Conservation (phyloP, 1,140 invertebrate species). For the Streblospio benedicti region DNA sequence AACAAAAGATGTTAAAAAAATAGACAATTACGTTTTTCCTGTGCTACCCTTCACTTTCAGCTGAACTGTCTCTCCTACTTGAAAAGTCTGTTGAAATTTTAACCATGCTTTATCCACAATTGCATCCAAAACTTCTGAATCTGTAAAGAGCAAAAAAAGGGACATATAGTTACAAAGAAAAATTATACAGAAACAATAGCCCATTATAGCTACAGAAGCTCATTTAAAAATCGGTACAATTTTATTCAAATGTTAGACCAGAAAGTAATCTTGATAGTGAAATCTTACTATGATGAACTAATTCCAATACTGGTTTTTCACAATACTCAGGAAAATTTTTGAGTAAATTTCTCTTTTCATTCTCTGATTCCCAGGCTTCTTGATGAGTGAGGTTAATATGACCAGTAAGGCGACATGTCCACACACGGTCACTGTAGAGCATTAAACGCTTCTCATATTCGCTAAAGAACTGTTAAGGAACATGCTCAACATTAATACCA, state of each 20-base stretch:
- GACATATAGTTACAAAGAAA: background rate
- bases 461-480: slow-evolving; percentile 31
- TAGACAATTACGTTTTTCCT: too few relatives aligned
- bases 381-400: slow-evolving; percentile 47
- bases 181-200: background rate
- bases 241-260: background rate
- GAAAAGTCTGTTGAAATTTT: slow-evolving; percentile 5
- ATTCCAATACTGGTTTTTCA: slow-evolving; percentile 42
- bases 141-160: slow-evolving; percentile 10
- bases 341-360: slow-evolving; percentile 34
- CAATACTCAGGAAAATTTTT: slow-evolving; percentile 39
- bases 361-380: slow-evolving; percentile 48
- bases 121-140: slow-evolving; percentile 22
- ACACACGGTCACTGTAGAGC: slow-evolving; percentile 42
- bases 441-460: slow-evolving; percentile 38
- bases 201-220: slow-evolving; percentile 28
- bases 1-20: too few relatives aligned
- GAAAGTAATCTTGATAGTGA: background rate
- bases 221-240: slow-evolving; percentile 21
- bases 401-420: slow-evolving; percentile 49
- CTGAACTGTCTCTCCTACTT: slow-evolving; percentile 4
- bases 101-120: slow-evolving; percentile 22
- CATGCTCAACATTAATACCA: background rate
- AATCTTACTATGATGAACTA: slow-evolving; percentile 47
- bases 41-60: too few relatives aligned